Percentiles rank a stretch among this genome's conserved stretches.
Evolutionary conservation across 2,888 invertebrate genomes (phyloP).

Genomic region (Slavum lentiscoides): DNA sequence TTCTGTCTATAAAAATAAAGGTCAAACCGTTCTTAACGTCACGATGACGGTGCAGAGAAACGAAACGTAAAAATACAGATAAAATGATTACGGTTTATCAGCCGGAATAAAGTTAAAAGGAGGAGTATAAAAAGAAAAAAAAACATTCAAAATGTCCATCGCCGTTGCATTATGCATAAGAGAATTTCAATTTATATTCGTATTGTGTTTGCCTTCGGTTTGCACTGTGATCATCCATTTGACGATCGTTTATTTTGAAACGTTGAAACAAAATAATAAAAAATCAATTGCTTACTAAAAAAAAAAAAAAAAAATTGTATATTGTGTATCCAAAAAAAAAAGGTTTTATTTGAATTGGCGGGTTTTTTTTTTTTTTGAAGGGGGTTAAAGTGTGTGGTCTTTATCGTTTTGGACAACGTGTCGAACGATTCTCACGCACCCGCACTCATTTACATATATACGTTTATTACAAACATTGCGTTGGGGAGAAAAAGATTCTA

Average conservation of each 20-base stretch:
- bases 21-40: not conserved
- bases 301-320: not conserved
- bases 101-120: constrained; percentile 24
- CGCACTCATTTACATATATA: no score
- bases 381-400: no score
- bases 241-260: constrained; percentile 12
- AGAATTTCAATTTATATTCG: constrained; percentile 40
- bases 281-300: constrained; percentile 11
- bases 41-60: not conserved
- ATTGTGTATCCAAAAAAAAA: not conserved
- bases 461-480: no score
- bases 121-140: not conserved
- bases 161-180: constrained; percentile 42
- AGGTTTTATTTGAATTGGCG: not conserved
- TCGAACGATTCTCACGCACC: no score
- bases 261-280: constrained; percentile 12
- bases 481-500: no score
- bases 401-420: no score
- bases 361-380: no score
- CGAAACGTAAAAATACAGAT: not conserved
- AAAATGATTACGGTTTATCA: constrained; percentile 43
- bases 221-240: constrained; percentile 22
- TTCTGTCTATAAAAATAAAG: not conserved
- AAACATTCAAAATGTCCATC: constrained; percentile 34
- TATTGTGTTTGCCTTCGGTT: constrained; percentile 23